Base-by-base conservation (phyloP, 2,797 vertebrate genomes). In the Enoplosus armatus region DNA sequence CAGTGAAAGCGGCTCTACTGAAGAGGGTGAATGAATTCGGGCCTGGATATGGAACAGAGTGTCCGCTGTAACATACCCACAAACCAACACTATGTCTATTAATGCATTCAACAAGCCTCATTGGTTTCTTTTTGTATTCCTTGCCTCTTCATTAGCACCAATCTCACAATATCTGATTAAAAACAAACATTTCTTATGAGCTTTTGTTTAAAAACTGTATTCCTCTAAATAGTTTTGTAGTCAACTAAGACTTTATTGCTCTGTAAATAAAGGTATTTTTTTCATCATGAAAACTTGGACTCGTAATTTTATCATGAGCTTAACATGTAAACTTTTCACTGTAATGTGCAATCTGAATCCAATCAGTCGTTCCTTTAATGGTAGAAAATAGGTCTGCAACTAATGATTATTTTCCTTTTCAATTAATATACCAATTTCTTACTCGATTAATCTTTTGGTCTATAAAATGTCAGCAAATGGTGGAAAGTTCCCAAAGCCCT, bases 1-100 rank as follows among this genome's bases (percentile, higher is more conserved):
- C 96, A 14, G 96, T 98, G 91, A 97, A 96, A 91, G 96, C 97
- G 41, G 96, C 96, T 9, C 93, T 99, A 48, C 92, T 99, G 89
- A 97, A 97, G 93, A 98, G 97, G 94, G 96, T 95, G 59, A 96
- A 93, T 79, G 96, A 96, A 77, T 95, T 95, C 59, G 96, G 95
- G 20, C 91, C 96, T 72, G 95, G 93, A 85, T 96, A 95, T 64
- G 75, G 92, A 86, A 83, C 95, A 14, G 95, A 95, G 45, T 93
- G 91, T 75, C 74, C 82, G 35, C 93, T 95, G 79, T 96, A 84
- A 94, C 37, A n/a, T 26, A 47, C 15, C 31, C 18, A 39, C 31
- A 58, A 26, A 50, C 45, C 41, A 62, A 24, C 54, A 54, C 43
- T 5, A 55, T 15, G 11, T 53, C 27, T 33, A 5, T 48, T 37